Evolutionary conservation across 2,797 vertebrate species (phyloP).

Genomic region (Taeniopygia guttata): DNA sequence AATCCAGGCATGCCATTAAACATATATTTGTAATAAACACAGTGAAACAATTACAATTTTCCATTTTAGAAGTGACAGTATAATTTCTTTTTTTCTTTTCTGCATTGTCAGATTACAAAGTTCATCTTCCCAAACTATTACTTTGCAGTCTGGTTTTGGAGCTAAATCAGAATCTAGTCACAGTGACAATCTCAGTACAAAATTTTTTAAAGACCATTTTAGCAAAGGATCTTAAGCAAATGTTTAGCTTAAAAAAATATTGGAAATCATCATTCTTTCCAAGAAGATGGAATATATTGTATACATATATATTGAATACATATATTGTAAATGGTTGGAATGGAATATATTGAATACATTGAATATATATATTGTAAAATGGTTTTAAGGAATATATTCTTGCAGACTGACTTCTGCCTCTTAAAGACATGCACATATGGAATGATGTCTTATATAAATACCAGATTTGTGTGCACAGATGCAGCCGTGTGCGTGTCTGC

Average conservation of each 20-base stretch:
- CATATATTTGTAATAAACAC: not conserved
- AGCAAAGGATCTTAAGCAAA: conserved; percentile 26
- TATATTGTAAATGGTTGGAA: too few species aligned
- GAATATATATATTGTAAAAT: not conserved
- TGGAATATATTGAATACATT: too few species aligned
- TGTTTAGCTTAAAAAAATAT: not conserved
- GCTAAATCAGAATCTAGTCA: conserved; percentile 1
- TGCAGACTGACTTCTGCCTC: not conserved
- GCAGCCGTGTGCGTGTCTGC: not conserved
- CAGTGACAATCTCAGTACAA: not conserved
- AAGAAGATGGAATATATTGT: not conserved
- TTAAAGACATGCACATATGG: not conserved
- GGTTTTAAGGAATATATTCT: not conserved
- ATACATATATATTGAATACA: too few species aligned
- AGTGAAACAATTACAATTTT: not conserved
- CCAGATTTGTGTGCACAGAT: conserved; percentile 40
- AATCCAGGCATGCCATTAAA: not conserved
- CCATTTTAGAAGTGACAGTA: not conserved
- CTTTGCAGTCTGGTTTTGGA: not conserved
- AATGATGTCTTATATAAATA: conserved; percentile 15
- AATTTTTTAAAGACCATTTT: not conserved
- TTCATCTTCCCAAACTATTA: not conserved
- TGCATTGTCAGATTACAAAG: not conserved
- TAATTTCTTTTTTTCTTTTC: not conserved
- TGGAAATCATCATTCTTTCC: not conserved